Percentiles rank a stretch among this genome's conserved stretches.
These are phyloP conservation scores for Tichodroma muraria DNA, from an alignment of 2,113 vertebrate genomes.

Conservation along the genomic window DNA sequence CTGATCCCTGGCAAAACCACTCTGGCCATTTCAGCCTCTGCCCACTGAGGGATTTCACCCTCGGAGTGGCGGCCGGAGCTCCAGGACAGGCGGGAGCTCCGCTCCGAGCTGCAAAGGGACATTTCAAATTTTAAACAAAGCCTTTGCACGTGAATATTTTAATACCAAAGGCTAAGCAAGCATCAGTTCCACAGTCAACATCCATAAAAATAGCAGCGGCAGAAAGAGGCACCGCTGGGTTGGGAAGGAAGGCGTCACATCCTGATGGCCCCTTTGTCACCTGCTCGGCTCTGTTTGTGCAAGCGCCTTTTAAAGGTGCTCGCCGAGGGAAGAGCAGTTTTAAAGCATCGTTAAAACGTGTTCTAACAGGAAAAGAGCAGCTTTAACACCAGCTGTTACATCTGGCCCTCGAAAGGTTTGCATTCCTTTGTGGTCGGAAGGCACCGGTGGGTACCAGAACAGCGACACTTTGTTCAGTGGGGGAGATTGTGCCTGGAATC, in stretches of 20 bases:
- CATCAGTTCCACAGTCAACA: neutral
- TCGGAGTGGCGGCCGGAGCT: neutral
- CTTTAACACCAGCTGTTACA: neutral
- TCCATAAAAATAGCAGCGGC: neutral
- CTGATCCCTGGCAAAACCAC: neutral
- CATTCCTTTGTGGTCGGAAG: neutral
- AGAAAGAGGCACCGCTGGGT: neutral
- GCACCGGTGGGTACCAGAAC: neutral
- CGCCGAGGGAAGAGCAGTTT: neutral
- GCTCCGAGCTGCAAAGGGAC: neutral
- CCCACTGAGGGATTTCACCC: neutral
- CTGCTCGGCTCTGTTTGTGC: neutral
- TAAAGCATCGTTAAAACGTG: neutral
- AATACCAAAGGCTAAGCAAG: neutral
- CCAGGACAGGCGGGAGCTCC: neutral
- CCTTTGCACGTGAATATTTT: neutral
- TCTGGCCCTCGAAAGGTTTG: neutral
- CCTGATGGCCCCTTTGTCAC: neutral
- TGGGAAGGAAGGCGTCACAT: neutral
- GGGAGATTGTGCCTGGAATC: neutral
- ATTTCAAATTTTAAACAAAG: neutral
- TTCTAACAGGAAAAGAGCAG: neutral
- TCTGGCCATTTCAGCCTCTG: neutral
- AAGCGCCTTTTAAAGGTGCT: neutral
- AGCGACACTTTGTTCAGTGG: accelerated